These are phyloP conservation scores for Channa argus DNA, from an alignment of 2,113 vertebrate species.

Conservation along the genomic window DNA sequence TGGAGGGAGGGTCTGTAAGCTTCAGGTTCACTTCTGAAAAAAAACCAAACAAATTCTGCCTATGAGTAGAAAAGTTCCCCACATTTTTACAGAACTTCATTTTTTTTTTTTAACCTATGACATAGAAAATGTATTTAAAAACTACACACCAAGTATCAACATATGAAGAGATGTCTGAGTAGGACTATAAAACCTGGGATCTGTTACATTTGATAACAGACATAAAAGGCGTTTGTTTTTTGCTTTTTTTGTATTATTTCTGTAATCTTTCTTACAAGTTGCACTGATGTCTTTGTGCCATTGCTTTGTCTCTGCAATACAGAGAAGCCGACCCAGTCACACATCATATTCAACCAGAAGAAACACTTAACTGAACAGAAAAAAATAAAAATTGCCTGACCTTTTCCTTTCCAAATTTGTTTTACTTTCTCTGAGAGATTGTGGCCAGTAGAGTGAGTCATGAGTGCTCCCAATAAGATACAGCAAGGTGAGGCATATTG, in stretches of 20 bases:
- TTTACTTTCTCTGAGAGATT: background rate
- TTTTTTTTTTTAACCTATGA: too few species aligned
- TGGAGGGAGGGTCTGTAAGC: conserved; percentile 2
- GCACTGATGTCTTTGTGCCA: background rate
- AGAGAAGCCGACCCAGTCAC: background rate
- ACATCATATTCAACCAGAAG: background rate
- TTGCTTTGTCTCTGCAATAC: background rate
- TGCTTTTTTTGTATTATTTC: background rate
- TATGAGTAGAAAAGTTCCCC: too few species aligned
- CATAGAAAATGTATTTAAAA: background rate
- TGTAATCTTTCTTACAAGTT: background rate
- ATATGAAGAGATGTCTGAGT: too few species aligned
- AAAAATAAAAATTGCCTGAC: background rate
- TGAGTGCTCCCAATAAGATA: background rate
- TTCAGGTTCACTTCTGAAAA: background rate
- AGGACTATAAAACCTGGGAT: too few species aligned
- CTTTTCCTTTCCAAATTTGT: background rate
- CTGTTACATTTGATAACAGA: too few species aligned
- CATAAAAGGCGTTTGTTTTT: background rate
- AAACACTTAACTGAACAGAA: background rate
- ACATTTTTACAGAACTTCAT: too few species aligned
- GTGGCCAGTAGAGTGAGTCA: background rate
- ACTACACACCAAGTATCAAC: background rate
- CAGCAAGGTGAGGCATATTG: background rate
- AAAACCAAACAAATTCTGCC: background rate